Percentiles rank a stretch among this genome's conserved stretches.
phyloP scores from a whole-genome alignment of 2,888 invertebrate genomes.

The Zygaena filipendulae region DNA sequence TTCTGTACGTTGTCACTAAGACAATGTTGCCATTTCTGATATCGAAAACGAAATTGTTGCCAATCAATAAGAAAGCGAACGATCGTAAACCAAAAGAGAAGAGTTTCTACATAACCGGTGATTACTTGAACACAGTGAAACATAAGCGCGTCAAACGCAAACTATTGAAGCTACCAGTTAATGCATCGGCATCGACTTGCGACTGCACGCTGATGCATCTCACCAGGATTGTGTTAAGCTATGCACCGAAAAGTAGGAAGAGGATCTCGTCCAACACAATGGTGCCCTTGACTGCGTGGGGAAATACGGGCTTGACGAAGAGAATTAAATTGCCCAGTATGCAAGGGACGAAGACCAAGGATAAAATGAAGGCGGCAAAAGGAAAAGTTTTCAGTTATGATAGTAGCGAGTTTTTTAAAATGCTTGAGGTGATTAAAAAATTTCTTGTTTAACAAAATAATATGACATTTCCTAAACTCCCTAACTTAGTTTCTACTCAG shows the following conservation, averaged over 20 bases:
- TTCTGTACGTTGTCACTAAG: too few relatives aligned
- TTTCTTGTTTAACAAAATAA: neutral
- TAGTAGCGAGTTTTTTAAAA: constrained; percentile 48
- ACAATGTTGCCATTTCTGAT: constrained; percentile 55
- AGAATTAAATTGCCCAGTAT: constrained; percentile 41
- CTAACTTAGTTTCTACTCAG: too few relatives aligned
- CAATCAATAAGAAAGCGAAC: constrained; percentile 28
- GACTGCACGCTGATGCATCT: constrained; percentile 48
- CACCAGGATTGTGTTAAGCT: constrained; percentile 41
- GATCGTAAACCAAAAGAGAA: constrained; percentile 25
- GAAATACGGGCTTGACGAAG: constrained; percentile 37
- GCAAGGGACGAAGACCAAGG: constrained; percentile 26
- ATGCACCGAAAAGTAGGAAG: constrained; percentile 41
- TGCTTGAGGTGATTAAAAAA: constrained; percentile 43
- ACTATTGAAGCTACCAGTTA: constrained; percentile 26
- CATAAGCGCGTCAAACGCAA: constrained; percentile 27
- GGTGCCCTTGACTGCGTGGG: constrained; percentile 42
- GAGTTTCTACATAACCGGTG: constrained; percentile 30
- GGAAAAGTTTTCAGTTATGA: constrained; percentile 31
- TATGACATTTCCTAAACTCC: too few relatives aligned
- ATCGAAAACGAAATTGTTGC: constrained; percentile 45
- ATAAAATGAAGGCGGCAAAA: constrained; percentile 31
- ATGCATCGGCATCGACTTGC: constrained; percentile 25
- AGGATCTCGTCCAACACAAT: constrained; percentile 40
- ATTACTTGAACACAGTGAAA: constrained; percentile 30